Base-by-base conservation (phyloP, 2,113 vertebrate genomes). In the Lethenteron reissneri region DNA sequence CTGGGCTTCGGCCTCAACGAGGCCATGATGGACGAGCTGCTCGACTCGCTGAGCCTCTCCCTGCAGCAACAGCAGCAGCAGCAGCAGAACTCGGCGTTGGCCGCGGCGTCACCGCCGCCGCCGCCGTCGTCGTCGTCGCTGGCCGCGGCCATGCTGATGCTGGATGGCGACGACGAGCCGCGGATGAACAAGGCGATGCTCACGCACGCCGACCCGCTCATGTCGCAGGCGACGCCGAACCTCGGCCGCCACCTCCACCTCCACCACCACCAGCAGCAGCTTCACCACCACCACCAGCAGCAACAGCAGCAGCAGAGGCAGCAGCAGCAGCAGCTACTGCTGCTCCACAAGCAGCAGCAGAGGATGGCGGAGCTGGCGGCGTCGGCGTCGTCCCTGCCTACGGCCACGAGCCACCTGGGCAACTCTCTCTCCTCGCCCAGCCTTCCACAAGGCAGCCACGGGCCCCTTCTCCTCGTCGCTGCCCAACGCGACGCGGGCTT, bases 141-240 rank as follows among this genome's bases (percentile, higher is more conserved):
- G 86, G 88, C 77, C 87, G 84, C 79, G 83, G 91, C 90, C 1
- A 83, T 99, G 78, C 94, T 97, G 80, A 92, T 96, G 80, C 83
- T 99, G 76, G 88, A 97, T 1, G 86, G 85, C 75, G 87, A 88
- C 1, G 92, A 97, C 77, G 85, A 86, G 11, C 89, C 87, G 77
- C 92, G 85, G 81, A 90, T 88, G 80, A 95, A 88, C 2, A 90
- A 96, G 57, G 92, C 97, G 81, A 91, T 99, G 89, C 97, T 99
- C 92, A 97, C 94, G 9, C 92, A 96, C 80, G 95, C 94, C 1
- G 94, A 99, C 80, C 94, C 94, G 2, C 85, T 99, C 73, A 99
- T 99, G 88, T 99, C 94, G 25, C 94, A 99, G 80, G 90, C 92
- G 79, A 95, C 91, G 76, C 84, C 87, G 73, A 78, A 78, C 81